These are phyloP conservation scores for Poeciliopsis prolifica DNA, from an alignment of 2,113 vertebrate genomes.

Conservation along the genomic window DNA sequence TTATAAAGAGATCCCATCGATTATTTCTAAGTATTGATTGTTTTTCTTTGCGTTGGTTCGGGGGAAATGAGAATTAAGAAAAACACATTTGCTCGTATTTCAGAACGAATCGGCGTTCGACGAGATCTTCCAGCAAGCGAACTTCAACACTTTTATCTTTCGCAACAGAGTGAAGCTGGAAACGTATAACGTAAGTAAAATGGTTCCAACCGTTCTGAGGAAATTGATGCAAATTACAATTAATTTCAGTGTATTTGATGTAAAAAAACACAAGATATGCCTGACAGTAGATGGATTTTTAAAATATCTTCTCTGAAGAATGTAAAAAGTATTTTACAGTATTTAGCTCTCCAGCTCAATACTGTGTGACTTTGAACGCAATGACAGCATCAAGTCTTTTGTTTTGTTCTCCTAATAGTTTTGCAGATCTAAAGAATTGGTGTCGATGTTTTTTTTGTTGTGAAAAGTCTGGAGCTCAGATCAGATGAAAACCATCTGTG, in stretches of 20 bases:
- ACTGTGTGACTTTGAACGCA: background rate
- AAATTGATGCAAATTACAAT: background rate
- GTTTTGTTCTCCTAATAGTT: background rate
- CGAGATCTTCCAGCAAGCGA: constrained; percentile 92
- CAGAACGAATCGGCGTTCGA: constrained; percentile 95
- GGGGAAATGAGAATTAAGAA: background rate
- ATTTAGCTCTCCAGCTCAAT: background rate
- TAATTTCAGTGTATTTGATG: no score
- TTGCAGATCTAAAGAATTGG: no score
- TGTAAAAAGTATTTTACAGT: no score
- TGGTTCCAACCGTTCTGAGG: background rate
- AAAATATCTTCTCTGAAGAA: background rate
- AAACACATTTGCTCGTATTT: background rate
- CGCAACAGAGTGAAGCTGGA: constrained; percentile 92
- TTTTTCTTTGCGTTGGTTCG: constrained; percentile 1
- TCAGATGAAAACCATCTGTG: background rate
- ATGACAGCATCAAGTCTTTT: background rate
- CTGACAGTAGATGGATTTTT: background rate
- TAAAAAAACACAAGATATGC: background rate
- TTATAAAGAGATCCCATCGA: no score
- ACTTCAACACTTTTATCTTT: constrained; percentile 90
- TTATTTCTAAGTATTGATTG: background rate
- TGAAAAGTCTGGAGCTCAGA: background rate
- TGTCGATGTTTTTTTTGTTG: no score
- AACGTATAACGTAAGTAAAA: constrained; percentile 93